These are phyloP conservation scores for Takifugu rubripes DNA, from an alignment of 2,797 vertebrate species.

Conservation along the genomic window DNA sequence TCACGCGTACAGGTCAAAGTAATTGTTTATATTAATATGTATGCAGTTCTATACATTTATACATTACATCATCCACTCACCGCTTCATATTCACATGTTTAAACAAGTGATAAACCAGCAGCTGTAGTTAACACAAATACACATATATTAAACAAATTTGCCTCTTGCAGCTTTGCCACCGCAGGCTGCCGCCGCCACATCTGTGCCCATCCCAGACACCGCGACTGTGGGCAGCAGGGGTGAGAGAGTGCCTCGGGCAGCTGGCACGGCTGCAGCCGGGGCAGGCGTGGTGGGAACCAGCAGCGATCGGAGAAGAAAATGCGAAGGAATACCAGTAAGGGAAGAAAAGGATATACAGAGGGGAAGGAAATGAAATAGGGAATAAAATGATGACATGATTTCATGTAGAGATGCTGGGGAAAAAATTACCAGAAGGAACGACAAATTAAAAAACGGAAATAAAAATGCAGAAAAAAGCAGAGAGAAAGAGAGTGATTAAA, in stretches of 20 bases:
- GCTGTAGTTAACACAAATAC: conserved; percentile 41
- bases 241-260: conserved; percentile 64
- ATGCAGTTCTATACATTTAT: conserved; percentile 55
- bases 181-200: conserved; percentile 71
- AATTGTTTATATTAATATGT: conserved; percentile 63
- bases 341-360: conserved; percentile 19
- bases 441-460: neutral
- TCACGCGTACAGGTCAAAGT: conserved; percentile 60
- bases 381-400: conserved; percentile 15
- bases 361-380: neutral
- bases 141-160: conserved; percentile 53
- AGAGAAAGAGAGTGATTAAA: conserved; percentile 8
- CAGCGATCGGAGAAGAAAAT: neutral
- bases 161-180: conserved; percentile 62
- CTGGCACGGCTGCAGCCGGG: conserved; percentile 60
- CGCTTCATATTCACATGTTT: conserved; percentile 60
- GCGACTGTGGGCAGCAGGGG: conserved; percentile 62
- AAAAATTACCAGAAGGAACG: neutral
- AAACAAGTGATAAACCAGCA: conserved; percentile 61
- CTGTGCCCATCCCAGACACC: conserved; percentile 77
- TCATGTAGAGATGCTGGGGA: neutral
- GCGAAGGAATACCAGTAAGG: conserved; percentile 36
- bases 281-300: conserved; percentile 45
- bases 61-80: neutral
- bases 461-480: neutral